Evolutionary conservation across 2,113 vertebrate genomes (phyloP).

Genomic region (Fregata magnificens): DNA sequence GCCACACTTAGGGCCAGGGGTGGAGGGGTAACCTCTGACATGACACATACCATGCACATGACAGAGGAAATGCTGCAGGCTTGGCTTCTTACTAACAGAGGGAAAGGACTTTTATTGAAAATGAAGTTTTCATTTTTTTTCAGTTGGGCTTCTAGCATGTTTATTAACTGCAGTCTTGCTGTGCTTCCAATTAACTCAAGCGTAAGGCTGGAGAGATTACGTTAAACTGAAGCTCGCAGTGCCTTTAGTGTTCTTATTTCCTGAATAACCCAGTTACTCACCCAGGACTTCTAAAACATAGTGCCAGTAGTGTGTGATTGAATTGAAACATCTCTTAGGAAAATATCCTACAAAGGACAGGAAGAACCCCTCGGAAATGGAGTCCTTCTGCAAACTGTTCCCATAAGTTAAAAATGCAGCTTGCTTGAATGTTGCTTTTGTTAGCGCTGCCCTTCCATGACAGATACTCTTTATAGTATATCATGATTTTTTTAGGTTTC

Average conservation of each 20-base stretch:
- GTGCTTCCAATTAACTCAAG: neutral
- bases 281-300: neutral
- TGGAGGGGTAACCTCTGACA: neutral
- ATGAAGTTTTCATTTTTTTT: neutral
- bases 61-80: neutral
- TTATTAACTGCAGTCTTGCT: neutral
- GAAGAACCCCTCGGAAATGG: accelerated
- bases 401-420: neutral
- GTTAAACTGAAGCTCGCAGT: neutral
- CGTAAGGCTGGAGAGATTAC: accelerated
- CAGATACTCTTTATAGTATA: neutral
- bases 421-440: neutral
- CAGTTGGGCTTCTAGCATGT: neutral
- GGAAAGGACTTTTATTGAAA: neutral
- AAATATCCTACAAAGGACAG: neutral
- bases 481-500: constrained; percentile 80
- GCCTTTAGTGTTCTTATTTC: neutral
- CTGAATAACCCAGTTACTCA: neutral
- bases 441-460: neutral
- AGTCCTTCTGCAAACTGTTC: neutral
- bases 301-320: neutral
- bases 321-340: neutral
- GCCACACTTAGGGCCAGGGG: neutral
- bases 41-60: accelerated
- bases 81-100: neutral